These are phyloP conservation scores for Pollenia labialis DNA, from an alignment of 2,888 invertebrate genomes.

Conservation along the genomic window DNA sequence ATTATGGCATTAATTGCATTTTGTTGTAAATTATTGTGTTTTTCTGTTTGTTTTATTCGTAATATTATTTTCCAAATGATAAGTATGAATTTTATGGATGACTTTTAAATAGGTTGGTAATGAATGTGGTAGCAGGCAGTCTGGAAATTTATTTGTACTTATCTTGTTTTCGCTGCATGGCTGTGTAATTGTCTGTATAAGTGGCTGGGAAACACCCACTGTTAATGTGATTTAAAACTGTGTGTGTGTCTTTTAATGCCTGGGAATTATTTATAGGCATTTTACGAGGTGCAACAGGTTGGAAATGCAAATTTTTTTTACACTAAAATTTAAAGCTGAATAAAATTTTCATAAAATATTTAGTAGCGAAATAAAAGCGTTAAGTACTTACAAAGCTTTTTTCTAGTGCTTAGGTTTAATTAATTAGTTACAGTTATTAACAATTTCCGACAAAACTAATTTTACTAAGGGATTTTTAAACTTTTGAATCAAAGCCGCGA, in stretches of 20 bases:
- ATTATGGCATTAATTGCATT: constrained; percentile 68
- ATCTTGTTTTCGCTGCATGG: constrained; percentile 10
- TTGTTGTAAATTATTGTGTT: constrained; percentile 58
- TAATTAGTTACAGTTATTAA: too few species aligned
- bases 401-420: too few species aligned
- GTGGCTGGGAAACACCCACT: constrained; percentile 60
- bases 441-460: too few species aligned
- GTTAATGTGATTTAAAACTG: constrained; percentile 57
- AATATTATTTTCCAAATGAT: not conserved
- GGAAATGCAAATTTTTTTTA: not conserved
- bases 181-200: constrained; percentile 10
- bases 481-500: too few species aligned
- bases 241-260: constrained; percentile 8
- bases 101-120: constrained; percentile 51
- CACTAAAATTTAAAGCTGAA: not conserved
- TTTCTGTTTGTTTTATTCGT: constrained; percentile 13
- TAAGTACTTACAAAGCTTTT: too few species aligned
- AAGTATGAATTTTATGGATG: constrained; percentile 46
- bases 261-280: constrained; percentile 33
- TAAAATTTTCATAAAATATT: not conserved
- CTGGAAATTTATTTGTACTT: constrained; percentile 24
- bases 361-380: too few species aligned
- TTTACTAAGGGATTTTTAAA: too few species aligned
- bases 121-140: constrained; percentile 44
- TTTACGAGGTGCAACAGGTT: constrained; percentile 46